Evolutionary conservation across 1,140 invertebrate species (phyloP).

Genomic region (Drosophila serrata): DNA sequence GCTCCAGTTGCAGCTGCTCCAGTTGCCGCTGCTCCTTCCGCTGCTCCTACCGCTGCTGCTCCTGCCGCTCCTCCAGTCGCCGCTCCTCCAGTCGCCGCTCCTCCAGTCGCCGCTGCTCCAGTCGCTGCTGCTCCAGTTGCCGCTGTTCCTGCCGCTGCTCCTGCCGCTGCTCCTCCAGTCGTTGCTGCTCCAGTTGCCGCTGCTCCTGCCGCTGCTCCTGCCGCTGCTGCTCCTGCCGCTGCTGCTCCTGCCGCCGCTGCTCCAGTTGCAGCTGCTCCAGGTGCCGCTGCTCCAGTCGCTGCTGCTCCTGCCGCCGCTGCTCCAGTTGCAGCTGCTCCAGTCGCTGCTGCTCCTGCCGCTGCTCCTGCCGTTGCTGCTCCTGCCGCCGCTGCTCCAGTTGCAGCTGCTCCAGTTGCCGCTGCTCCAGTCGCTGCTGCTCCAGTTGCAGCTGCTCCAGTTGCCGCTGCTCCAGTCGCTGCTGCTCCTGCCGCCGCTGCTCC

Average conservation of each 20-base stretch:
- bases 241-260: background rate
- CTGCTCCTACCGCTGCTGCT: background rate
- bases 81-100: background rate
- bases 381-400: background rate
- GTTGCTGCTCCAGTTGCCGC: background rate
- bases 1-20: background rate
- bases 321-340: background rate
- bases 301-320: background rate
- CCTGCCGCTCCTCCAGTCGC: background rate
- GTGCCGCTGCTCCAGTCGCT: background rate
- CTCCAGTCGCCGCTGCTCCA: background rate
- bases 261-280: background rate
- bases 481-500: background rate
- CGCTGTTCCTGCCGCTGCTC: background rate
- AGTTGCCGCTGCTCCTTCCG: background rate
- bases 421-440: background rate
- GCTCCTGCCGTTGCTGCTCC: background rate
- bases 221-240: background rate
- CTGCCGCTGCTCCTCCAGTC: background rate
- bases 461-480: background rate
- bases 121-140: background rate
- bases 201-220: background rate
- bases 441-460: background rate
- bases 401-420: background rate
- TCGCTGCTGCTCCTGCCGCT: background rate